Percentiles rank a stretch among this genome's conserved stretches.
Evolutionary conservation across 2,113 vertebrate species (phyloP).

Genomic region (Rafetus swinhoei): DNA sequence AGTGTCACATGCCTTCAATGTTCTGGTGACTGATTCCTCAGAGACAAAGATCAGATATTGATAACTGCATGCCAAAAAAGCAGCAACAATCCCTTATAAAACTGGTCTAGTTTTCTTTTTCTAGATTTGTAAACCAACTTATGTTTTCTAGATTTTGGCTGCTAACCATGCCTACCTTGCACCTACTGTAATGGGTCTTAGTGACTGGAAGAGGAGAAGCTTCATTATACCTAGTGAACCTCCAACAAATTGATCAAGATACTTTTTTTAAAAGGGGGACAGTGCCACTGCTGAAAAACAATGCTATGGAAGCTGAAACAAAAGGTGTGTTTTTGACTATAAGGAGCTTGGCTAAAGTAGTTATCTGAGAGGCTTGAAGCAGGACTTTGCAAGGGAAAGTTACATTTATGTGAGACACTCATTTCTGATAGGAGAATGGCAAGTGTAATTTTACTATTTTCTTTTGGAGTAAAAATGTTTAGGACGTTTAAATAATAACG

Average conservation of each 20-base stretch:
- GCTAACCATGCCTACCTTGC: not conserved
- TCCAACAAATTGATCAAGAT: not conserved
- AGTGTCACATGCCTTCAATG: not conserved
- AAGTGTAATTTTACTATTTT: conserved; percentile 49
- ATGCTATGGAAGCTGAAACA: not conserved
- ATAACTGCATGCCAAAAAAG: not conserved
- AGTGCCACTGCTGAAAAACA: not conserved
- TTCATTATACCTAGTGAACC: not conserved
- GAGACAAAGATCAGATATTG: not conserved
- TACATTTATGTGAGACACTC: conserved; percentile 59
- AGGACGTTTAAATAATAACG: conserved; percentile 56
- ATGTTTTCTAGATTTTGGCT: not conserved
- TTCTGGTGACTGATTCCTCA: not conserved
- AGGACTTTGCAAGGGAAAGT: conserved; percentile 36
- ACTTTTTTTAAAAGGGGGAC: not conserved
- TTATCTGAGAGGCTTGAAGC: not conserved
- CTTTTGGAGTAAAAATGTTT: conserved; percentile 37
- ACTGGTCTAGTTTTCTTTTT: not conserved
- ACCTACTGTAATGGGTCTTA: not conserved
- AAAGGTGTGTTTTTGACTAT: not conserved
- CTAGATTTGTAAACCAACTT: not conserved
- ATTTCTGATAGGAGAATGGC: conserved; percentile 2
- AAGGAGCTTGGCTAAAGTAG: not conserved
- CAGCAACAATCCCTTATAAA: not conserved
- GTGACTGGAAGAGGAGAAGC: not conserved